Percentiles rank a stretch among this genome's conserved stretches.
These are phyloP conservation scores for Pipistrellus kuhlii DNA, from an alignment of 2,797 vertebrate species.

Conservation along the genomic window DNA sequence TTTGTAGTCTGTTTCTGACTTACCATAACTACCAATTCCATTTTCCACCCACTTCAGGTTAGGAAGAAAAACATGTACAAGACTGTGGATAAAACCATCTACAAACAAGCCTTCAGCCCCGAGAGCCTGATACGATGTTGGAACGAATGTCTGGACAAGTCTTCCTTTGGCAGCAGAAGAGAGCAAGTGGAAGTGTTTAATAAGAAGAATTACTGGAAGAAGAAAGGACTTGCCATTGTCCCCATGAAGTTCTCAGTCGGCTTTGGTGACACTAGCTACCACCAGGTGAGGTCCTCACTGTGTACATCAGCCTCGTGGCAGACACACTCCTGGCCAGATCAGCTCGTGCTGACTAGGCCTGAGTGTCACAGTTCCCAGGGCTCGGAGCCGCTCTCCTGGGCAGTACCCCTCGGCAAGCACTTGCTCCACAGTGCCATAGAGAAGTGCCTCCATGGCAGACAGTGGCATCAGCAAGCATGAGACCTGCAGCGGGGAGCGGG, in stretches of 20 bases:
- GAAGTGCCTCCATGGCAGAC: not conserved
- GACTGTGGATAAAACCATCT: conserved; percentile 88
- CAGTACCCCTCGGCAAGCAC: not conserved
- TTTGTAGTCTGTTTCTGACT: not conserved
- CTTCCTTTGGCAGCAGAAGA: conserved; percentile 85
- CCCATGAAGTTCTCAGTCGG: conserved; percentile 93
- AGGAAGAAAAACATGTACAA: conserved; percentile 94
- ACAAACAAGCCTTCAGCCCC: conserved; percentile 90
- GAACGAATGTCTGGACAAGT: conserved; percentile 90
- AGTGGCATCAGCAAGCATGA: not conserved
- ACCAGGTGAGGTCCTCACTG: conserved; percentile 88
- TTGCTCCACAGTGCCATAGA: not conserved
- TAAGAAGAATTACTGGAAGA: conserved; percentile 92
- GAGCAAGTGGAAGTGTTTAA: conserved; percentile 88
- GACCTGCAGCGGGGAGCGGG: no score
- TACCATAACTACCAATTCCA: not conserved
- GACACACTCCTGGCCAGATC: not conserved
- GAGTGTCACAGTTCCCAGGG: not conserved
- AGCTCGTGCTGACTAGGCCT: not conserved
- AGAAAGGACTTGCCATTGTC: conserved; percentile 92
- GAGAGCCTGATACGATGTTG: conserved; percentile 91
- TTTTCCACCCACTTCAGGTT: conserved; percentile 88
- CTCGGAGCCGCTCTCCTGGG: not conserved
- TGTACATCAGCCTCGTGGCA: not conserved
- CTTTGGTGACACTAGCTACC: conserved; percentile 87